Base-by-base conservation (phyloP, 1,140 invertebrate genomes). In the Polypedilum pembai region DNA sequence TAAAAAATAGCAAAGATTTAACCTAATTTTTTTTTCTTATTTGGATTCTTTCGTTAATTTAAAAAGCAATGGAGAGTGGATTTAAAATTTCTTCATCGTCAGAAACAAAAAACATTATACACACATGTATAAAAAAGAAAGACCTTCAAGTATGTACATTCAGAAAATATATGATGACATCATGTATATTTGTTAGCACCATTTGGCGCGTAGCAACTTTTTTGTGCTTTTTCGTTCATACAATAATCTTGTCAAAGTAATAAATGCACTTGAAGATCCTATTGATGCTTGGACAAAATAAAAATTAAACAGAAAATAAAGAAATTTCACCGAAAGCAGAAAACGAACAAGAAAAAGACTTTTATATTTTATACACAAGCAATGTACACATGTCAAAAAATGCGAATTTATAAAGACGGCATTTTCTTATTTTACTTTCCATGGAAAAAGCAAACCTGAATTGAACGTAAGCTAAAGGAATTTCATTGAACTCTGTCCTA, bases 401-500 rank as follows among this genome's bases (percentile, higher is more conserved):
- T 56, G 45, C 45, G 45, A 56, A 56, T 56, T 56, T 56, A 56
- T 56, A 56, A 56, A 56, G 45, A 56, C 45, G 45, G 45, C 45
- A 56, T 56, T 56, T 45, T 45, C 15, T 45, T 45, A 45, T 45
- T 69, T 69, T 69, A 69, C 65, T 69, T 69, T 69, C 65, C 65
- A 69, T 69, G 65, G 65, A 69, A 18, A n/a, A 69, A 21, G 65
- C 12, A 69, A 69, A 69, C 20, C 18, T 69, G 65, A 69, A 69
- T 69, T 18, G 65, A 69, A 18, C 20, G 20, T 21, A 69, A 21
- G 17, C 20, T 18, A 69, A 69, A 20, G 65, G 65, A 69, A 69
- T 69, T 69, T 69, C 65, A 69, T 69, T 69, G 65, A 69, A 69
- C 65, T 69, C 20, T 69, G 65, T 69, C 17, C 65, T 21, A 69